Evolutionary conservation across 1,140 invertebrate species (phyloP).

Genomic region (Vollenhovia emeryi): DNA sequence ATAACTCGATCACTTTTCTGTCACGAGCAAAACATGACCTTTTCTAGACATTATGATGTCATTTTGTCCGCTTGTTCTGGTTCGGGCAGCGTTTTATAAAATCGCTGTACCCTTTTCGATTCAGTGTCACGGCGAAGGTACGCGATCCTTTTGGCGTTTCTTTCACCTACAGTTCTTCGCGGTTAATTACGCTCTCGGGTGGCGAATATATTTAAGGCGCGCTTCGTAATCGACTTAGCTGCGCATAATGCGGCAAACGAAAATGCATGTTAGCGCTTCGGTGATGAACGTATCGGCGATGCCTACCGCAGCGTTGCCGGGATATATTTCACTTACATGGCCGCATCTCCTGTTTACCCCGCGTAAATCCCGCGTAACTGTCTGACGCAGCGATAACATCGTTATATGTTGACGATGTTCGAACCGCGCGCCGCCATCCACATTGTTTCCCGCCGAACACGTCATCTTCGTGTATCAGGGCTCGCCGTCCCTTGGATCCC

Average conservation of each 20-base stretch:
- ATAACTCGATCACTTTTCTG: too few relatives aligned
- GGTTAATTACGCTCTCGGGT: not conserved
- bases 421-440: constrained; percentile 61
- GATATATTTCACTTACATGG: constrained; percentile 80
- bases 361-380: constrained; percentile 81
- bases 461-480: constrained; percentile 55
- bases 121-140: not conserved
- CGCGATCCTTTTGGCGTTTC: not conserved
- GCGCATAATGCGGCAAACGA: constrained; percentile 42
- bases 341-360: constrained; percentile 75
- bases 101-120: not conserved
- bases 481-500: not conserved
- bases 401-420: constrained; percentile 74
- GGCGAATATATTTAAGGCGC: not conserved
- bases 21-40: too few relatives aligned
- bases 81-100: not conserved
- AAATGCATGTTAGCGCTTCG: constrained; percentile 26
- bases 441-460: constrained; percentile 52
- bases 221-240: constrained; percentile 26
- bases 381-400: constrained; percentile 80
- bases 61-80: too few relatives aligned
- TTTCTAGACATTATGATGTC: too few relatives aligned
- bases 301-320: constrained; percentile 59
- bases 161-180: not conserved
- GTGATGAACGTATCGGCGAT: constrained; percentile 43